These are phyloP conservation scores for Acropora yongei DNA, from an alignment of 64 coral and sea anemone species.

Conservation along the genomic window DNA sequence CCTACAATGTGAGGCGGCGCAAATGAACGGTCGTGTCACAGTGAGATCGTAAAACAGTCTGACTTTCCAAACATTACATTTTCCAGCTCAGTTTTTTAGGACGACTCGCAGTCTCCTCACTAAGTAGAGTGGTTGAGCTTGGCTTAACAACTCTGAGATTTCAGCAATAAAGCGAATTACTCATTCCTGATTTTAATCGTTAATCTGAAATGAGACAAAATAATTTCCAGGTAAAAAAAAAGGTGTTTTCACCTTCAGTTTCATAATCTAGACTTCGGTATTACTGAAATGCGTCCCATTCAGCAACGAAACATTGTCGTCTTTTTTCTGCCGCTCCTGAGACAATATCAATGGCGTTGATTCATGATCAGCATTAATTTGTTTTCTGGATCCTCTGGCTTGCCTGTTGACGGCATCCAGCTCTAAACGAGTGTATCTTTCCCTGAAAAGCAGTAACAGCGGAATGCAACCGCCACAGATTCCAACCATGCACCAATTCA, in stretches of 20 bases:
- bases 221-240: not conserved
- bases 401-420: constrained; percentile 52
- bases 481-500: constrained; percentile 93
- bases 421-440: constrained; percentile 74
- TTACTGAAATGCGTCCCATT: not conserved
- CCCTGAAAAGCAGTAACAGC: constrained; percentile 75
- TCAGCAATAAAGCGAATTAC: too few species aligned
- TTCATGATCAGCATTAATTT: not conserved
- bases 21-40: too few species aligned
- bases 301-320: too few species aligned
- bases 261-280: not conserved
- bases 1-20: too few species aligned
- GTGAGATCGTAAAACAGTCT: too few species aligned
- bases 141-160: too few species aligned
- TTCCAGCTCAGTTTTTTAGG: too few species aligned
- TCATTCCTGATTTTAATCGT: too few species aligned
- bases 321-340: not conserved
- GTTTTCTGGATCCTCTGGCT: not conserved
- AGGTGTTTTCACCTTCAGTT: not conserved
- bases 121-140: too few species aligned
- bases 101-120: too few species aligned
- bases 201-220: not conserved
- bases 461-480: constrained; percentile 86
- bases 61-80: too few species aligned
- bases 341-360: constrained; percentile 21